Evolutionary conservation across 2,888 invertebrate species (phyloP).

Genomic region (Myopa tessellatipennis): DNA sequence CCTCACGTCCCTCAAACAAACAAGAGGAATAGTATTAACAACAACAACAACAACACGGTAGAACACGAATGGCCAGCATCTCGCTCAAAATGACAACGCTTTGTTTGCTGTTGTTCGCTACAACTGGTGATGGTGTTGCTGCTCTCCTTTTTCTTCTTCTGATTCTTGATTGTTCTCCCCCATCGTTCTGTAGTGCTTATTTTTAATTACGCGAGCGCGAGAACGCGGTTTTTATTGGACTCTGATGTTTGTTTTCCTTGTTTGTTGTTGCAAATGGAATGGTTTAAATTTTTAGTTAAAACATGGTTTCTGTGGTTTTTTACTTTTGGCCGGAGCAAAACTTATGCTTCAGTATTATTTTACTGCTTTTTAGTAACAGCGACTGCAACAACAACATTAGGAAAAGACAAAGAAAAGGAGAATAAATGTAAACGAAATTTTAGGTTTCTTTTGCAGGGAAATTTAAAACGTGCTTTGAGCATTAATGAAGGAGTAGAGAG

Average conservation of each 20-base stretch:
- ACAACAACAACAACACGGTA: background rate
- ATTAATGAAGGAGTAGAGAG: too few species aligned
- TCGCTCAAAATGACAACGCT: constrained; percentile 11
- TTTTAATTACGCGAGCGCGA: constrained; percentile 23
- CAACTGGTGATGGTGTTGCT: background rate
- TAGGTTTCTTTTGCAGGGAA: too few species aligned
- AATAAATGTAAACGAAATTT: too few species aligned
- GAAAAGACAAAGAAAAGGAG: too few species aligned
- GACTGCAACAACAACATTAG: background rate
- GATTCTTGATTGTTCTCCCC: background rate
- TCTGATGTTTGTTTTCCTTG: background rate
- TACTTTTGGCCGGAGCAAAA: background rate
- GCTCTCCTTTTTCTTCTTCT: too few species aligned
- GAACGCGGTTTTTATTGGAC: background rate
- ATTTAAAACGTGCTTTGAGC: too few species aligned
- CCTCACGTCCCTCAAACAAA: background rate
- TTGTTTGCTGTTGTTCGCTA: constrained; percentile 18
- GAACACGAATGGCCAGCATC: background rate
- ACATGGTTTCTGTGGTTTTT: too few species aligned
- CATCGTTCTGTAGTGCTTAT: background rate
- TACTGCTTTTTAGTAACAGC: constrained; percentile 1
- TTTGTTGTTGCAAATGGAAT: constrained; percentile 43
- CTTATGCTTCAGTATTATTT: background rate
- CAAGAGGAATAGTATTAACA: background rate
- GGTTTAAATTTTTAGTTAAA: constrained; percentile 51